phyloP scores from a whole-genome alignment of 2,888 invertebrate species.

The Exephanes ischioxanthus region DNA sequence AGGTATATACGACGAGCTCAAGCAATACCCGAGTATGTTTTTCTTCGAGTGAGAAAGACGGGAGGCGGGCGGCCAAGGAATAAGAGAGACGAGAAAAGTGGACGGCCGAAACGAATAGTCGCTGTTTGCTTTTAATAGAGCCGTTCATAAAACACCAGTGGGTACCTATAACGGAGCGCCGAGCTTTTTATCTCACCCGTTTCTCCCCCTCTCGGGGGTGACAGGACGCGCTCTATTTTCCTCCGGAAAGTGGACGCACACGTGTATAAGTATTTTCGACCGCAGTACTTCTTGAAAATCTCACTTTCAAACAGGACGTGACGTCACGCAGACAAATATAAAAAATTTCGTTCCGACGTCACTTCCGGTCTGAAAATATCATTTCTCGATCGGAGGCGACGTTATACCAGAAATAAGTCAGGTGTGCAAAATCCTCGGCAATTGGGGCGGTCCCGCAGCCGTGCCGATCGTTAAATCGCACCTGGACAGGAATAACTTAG shows the following conservation, averaged over 20 bases:
- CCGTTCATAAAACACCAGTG: conserved; percentile 69
- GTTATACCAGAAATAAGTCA: too few relatives aligned
- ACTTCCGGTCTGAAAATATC: too few relatives aligned
- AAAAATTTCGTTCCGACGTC: too few relatives aligned
- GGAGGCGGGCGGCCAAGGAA: conserved; percentile 32
- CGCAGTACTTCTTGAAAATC: conserved; percentile 47
- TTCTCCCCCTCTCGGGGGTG: conserved; percentile 5
- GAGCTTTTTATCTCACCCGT: conserved; percentile 49
- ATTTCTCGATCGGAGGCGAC: too few relatives aligned
- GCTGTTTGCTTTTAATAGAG: conserved; percentile 70
- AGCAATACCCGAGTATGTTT: conserved; percentile 34
- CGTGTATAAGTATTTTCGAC: conserved; percentile 54
- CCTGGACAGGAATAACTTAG: too few relatives aligned
- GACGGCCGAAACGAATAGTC: conserved; percentile 62
- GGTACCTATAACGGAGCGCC: conserved; percentile 52
- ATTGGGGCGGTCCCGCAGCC: too few relatives aligned
- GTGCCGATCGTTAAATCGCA: too few relatives aligned
- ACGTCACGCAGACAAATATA: neutral
- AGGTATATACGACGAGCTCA: neutral
- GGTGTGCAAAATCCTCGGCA: too few relatives aligned
- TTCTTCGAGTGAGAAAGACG: conserved; percentile 25
- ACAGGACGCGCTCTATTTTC: conserved; percentile 65
- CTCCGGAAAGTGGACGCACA: conserved; percentile 55
- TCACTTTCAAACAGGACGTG: neutral
- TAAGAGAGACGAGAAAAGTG: conserved; percentile 10